These are phyloP conservation scores for Chlorops oryzae DNA, from an alignment of 1,140 invertebrate genomes.

Conservation along the genomic window DNA sequence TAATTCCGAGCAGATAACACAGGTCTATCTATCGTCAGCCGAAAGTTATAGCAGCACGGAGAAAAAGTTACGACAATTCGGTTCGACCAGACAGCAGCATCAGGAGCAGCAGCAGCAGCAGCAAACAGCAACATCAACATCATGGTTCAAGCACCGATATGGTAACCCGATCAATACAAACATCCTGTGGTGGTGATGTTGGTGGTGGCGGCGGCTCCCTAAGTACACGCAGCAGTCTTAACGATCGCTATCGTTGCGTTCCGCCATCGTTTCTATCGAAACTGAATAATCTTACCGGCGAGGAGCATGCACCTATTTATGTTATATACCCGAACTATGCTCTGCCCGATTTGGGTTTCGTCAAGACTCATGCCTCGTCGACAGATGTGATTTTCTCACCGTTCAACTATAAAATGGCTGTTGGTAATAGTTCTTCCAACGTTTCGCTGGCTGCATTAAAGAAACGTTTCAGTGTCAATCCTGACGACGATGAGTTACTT, in stretches of 20 bases:
- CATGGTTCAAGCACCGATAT: slow-evolving; percentile 52
- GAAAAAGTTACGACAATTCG: too few species aligned
- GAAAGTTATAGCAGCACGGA: too few species aligned
- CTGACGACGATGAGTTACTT: slow-evolving; percentile 68
- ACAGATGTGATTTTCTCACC: slow-evolving; percentile 57
- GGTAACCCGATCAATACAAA: slow-evolving; percentile 68
- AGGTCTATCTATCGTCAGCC: slow-evolving; percentile 22
- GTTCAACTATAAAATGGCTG: slow-evolving; percentile 45
- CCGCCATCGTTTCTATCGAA: slow-evolving; percentile 62
- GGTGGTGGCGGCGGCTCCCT: too few species aligned
- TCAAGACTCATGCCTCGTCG: slow-evolving; percentile 56
- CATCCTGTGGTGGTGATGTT: slow-evolving; percentile 51
- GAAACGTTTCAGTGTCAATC: slow-evolving; percentile 60
- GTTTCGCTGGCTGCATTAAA: slow-evolving; percentile 25
- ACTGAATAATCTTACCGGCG: slow-evolving; percentile 55
- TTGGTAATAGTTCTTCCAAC: slow-evolving; percentile 23
- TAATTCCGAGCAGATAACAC: slow-evolving; percentile 43
- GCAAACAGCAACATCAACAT: slow-evolving; percentile 32
- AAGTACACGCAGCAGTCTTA: slow-evolving; percentile 40
- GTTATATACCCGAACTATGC: slow-evolving; percentile 89
- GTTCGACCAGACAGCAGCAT: too few species aligned
- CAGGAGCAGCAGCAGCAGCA: too few species aligned
- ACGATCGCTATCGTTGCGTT: slow-evolving; percentile 51
- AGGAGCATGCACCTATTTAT: slow-evolving; percentile 69
- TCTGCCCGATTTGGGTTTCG: slow-evolving; percentile 79